Percentiles rank a stretch among this genome's conserved stretches.
Conservation (phyloP, 2,888 invertebrate genomes). For the Dorcus hopei region DNA sequence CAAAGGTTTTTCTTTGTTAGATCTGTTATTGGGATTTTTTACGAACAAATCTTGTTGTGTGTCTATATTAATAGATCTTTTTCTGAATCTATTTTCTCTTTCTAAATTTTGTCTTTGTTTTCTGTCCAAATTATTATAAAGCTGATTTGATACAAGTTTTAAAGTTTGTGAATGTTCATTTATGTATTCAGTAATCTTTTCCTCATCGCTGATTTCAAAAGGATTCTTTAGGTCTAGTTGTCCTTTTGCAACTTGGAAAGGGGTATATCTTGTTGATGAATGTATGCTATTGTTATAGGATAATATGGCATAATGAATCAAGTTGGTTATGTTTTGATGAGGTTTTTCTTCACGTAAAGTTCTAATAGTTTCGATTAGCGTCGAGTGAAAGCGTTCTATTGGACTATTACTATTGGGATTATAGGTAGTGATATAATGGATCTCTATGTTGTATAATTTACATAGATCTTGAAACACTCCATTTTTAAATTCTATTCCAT, state of each 20-base stretch:
- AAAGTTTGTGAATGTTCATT: conserved; percentile 8
- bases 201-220: conserved; percentile 7
- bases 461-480: conserved; percentile 19
- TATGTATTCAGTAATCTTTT: conserved; percentile 3
- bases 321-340: background rate
- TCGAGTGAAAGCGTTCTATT: conserved; percentile 24
- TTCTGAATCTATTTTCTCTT: background rate
- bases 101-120: conserved; percentile 6
- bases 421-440: conserved; percentile 21
- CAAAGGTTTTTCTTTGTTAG: background rate
- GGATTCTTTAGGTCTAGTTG: conserved; percentile 15
- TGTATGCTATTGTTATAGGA: conserved; percentile 21
- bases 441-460: conserved; percentile 21
- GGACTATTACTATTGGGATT: conserved; percentile 23
- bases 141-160: background rate
- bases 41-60: background rate
- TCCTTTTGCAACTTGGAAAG: conserved; percentile 19
- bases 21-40: conserved; percentile 2
- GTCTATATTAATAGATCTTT: background rate
- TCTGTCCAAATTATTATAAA: background rate
- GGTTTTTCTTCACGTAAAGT: conserved; percentile 9
- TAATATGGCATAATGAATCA: conserved; percentile 8
- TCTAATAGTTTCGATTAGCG: conserved; percentile 20
- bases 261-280: conserved; percentile 17
- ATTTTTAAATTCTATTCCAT: conserved; percentile 24